A percentile compares a stretch with the other conserved stretches of the same genome.
These are phyloP conservation scores for Triops cancriformis DNA, from an alignment of 1,140 invertebrate genomes.

Conservation along the genomic window DNA sequence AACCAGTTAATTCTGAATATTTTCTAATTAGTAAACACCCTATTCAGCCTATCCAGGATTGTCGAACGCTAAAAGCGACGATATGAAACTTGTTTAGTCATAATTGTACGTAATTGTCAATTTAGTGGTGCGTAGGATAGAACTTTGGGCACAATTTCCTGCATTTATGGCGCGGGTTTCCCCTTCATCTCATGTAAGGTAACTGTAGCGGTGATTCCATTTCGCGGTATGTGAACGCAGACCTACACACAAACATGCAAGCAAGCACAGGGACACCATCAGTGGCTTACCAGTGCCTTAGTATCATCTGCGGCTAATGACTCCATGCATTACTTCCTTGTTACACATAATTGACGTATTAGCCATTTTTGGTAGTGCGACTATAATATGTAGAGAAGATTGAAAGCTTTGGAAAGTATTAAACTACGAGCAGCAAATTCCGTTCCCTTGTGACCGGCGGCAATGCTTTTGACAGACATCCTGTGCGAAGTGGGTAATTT, in stretches of 20 bases:
- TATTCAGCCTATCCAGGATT: too few relatives aligned
- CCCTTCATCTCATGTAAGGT: not conserved
- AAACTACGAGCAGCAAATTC: too few relatives aligned
- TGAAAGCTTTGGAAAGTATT: too few relatives aligned
- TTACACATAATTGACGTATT: not conserved
- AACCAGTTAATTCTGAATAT: too few relatives aligned
- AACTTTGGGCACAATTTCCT: not conserved
- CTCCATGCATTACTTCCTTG: slow-evolving; percentile 10
- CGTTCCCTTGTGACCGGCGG: too few relatives aligned
- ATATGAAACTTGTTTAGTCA: not conserved
- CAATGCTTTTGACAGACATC: too few relatives aligned
- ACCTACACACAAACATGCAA: not conserved
- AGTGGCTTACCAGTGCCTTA: not conserved
- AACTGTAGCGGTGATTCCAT: not conserved
- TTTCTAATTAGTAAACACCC: too few relatives aligned
- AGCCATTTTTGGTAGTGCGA: not conserved
- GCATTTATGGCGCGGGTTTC: not conserved
- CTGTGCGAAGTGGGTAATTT: too few relatives aligned
- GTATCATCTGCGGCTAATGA: not conserved
- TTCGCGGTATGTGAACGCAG: not conserved
- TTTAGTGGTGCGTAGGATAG: not conserved
- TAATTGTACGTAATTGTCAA: not conserved
- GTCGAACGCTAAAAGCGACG: not conserved
- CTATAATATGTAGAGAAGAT: too few relatives aligned
- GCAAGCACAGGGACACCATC: not conserved